These are phyloP conservation scores for Cerceris rybyensis DNA, from an alignment of 2,888 invertebrate genomes.

Conservation along the genomic window DNA sequence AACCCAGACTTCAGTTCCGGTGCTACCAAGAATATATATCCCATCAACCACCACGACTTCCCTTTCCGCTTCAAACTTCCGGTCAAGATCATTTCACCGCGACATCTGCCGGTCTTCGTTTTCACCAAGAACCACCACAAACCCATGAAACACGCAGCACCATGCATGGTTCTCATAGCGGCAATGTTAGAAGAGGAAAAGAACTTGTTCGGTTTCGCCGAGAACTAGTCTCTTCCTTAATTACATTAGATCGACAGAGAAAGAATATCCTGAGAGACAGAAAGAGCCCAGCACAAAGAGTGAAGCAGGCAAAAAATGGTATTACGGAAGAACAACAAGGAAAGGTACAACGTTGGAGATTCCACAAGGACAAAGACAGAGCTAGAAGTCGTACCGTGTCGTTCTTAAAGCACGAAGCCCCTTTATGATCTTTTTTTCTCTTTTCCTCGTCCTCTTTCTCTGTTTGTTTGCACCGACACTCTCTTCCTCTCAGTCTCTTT, in stretches of 20 bases:
- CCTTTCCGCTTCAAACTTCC: too few relatives aligned
- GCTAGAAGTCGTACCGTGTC: constrained; percentile 5
- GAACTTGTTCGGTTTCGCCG: constrained; percentile 68
- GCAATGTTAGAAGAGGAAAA: constrained; percentile 32
- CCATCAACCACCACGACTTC: too few relatives aligned
- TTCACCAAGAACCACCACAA: too few relatives aligned
- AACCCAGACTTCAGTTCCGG: too few relatives aligned
- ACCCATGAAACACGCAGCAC: too few relatives aligned
- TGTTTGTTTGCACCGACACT: constrained; percentile 9
- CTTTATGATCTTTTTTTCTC: constrained; percentile 34
- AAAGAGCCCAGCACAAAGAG: constrained; percentile 5
- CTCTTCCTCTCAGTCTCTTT: constrained; percentile 10
- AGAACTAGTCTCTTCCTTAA: constrained; percentile 54
- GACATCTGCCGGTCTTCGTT: too few relatives aligned
- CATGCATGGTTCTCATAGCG: constrained; percentile 17
- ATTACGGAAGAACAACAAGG: not conserved
- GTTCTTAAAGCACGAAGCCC: constrained; percentile 56
- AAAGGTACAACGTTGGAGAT: not conserved
- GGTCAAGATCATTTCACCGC: too few relatives aligned
- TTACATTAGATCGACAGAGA: constrained; percentile 58
- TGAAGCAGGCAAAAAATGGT: not conserved
- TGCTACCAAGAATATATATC: too few relatives aligned
- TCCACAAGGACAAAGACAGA: constrained; percentile 3
- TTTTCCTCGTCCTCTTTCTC: constrained; percentile 16
- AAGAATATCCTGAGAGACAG: not conserved